Percentiles rank a stretch among this genome's conserved stretches.
Conservation (phyloP, 2,113 vertebrate genomes). For the Saccopteryx leptura region DNA sequence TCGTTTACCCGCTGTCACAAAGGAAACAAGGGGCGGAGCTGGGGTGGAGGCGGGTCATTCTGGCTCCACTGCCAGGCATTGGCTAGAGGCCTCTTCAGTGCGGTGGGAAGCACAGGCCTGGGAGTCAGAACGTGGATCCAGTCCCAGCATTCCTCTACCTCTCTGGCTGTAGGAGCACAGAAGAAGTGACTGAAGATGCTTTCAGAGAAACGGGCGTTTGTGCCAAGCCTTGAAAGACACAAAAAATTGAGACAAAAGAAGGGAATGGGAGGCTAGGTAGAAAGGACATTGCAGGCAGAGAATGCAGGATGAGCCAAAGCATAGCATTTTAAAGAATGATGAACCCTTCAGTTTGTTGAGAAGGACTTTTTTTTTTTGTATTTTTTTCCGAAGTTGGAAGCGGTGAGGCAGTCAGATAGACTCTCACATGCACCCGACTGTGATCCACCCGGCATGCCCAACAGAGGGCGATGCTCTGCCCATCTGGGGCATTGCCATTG, state of each 20-base stretch:
- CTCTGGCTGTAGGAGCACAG: not conserved
- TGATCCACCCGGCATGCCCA: no score
- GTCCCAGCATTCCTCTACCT: accelerated
- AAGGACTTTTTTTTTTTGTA: not conserved
- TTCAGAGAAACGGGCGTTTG: not conserved
- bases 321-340: not conserved
- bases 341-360: not conserved
- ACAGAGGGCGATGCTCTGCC: no score
- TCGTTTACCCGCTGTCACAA: not conserved
- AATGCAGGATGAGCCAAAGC: not conserved
- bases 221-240: not conserved
- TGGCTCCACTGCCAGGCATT: not conserved
- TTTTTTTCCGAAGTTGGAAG: no score
- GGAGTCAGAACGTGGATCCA: not conserved
- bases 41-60: not conserved
- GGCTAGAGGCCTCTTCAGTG: not conserved
- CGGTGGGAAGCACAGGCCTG: not conserved
- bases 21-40: not conserved
- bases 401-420: no score
- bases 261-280: not conserved
- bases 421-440: no score
- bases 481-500: no score
- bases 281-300: not conserved
- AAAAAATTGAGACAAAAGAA: not conserved
- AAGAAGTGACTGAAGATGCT: not conserved